phyloP scores from a whole-genome alignment of 1,140 invertebrate species.

The Euglossa dilemma region DNA sequence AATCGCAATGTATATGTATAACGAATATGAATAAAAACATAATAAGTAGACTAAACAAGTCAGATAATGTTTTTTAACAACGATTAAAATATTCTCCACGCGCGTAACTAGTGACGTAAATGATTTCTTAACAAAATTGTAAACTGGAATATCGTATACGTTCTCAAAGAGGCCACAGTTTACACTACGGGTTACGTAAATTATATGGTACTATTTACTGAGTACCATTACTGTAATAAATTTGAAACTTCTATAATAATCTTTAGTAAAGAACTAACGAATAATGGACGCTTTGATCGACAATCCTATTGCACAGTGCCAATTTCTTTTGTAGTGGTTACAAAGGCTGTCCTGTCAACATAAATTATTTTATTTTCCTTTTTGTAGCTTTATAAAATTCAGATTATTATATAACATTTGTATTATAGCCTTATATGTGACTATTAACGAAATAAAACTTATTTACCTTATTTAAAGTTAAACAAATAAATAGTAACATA shows the following conservation, averaged over 20 bases:
- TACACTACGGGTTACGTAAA: background rate
- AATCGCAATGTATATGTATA: background rate
- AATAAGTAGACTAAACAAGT: background rate
- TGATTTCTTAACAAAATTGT: too few species aligned
- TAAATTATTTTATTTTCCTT: background rate
- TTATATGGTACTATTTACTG: too few species aligned
- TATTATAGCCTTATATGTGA: too few species aligned
- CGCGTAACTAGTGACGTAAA: background rate
- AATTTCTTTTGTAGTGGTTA: background rate
- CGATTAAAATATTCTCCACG: background rate
- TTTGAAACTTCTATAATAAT: background rate
- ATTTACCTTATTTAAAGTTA: background rate
- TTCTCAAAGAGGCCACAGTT: background rate
- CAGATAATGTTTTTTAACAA: background rate
- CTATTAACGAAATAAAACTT: background rate
- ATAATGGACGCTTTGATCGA: constrained; percentile 7
- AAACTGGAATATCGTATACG: background rate
- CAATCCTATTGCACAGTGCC: background rate
- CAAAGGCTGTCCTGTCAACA: background rate
- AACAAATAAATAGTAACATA: background rate
- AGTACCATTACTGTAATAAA: too few species aligned
- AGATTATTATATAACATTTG: background rate
- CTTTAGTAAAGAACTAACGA: background rate
- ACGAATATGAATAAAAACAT: background rate
- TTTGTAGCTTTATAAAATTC: background rate